Percentiles rank a stretch among this genome's conserved stretches.
phyloP scores from a whole-genome alignment of 35 echinoderm and acorn worm genomes.

The Anneissia japonica region DNA sequence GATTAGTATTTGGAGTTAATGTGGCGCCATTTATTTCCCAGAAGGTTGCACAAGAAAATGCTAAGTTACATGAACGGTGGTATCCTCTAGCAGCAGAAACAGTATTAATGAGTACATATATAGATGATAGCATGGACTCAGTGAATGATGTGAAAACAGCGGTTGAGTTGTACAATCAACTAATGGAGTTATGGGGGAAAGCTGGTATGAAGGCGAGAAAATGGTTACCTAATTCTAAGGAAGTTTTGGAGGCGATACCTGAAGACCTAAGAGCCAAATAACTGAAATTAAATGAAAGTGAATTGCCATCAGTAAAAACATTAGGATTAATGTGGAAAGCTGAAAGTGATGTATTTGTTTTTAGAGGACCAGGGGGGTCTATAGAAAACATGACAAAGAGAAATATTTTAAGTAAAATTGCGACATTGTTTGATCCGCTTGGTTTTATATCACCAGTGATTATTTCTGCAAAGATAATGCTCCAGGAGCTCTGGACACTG shows the following conservation, averaged over 20 bases:
- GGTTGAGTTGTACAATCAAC: constrained; percentile 24
- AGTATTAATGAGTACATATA: constrained; percentile 18
- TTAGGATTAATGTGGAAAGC: constrained; percentile 25
- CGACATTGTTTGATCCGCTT: too few species aligned
- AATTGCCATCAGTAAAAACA: constrained; percentile 28
- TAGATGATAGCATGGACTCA: constrained; percentile 34
- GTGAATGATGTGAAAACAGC: constrained; percentile 18
- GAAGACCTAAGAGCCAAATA: constrained; percentile 28
- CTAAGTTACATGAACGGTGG: neutral
- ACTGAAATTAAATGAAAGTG: neutral
- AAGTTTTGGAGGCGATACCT: constrained; percentile 25
- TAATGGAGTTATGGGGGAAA: constrained; percentile 9
- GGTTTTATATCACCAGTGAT: too few species aligned
- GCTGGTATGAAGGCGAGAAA: constrained; percentile 22
- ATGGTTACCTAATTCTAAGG: constrained; percentile 40
- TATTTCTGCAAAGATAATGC: too few species aligned
- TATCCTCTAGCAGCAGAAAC: constrained; percentile 29
- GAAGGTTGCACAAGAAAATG: constrained; percentile 30
- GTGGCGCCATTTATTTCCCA: constrained; percentile 33
- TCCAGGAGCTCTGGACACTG: too few species aligned
- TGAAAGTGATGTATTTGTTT: constrained; percentile 34
- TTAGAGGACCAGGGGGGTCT: constrained; percentile 4
- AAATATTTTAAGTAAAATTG: too few species aligned
- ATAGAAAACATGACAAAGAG: neutral
- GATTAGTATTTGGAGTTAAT: constrained; percentile 33